These are phyloP conservation scores for Drosophila antonietae DNA, from an alignment of 2,888 invertebrate genomes.

Conservation along the genomic window DNA sequence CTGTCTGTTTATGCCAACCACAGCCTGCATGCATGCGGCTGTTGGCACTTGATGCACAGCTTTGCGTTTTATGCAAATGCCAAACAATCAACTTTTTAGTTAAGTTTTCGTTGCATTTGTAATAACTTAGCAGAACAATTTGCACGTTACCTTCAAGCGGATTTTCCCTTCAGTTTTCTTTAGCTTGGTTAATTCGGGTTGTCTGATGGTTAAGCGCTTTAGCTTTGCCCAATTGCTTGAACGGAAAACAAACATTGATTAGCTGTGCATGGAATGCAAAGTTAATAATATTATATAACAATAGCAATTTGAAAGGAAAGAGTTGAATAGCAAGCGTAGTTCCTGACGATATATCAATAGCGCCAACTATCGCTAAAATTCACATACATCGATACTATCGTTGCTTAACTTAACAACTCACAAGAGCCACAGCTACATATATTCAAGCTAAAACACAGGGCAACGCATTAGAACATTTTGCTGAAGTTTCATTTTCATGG, in stretches of 20 bases:
- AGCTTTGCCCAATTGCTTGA: not conserved
- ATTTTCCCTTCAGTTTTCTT: not conserved
- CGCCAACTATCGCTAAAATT: no score
- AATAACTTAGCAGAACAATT: slow-evolving; percentile 38
- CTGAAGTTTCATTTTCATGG: slow-evolving; percentile 6
- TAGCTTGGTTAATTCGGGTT: not conserved
- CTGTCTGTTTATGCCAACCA: slow-evolving; percentile 3
- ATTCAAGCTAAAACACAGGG: not conserved
- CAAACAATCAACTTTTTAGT: slow-evolving; percentile 63
- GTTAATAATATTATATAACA: no score
- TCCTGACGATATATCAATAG: no score
- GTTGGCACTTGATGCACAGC: slow-evolving; percentile 25
- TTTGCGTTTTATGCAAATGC: slow-evolving; percentile 67
- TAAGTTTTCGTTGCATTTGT: slow-evolving; percentile 41
- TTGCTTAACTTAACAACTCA: no score
- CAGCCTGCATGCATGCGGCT: slow-evolving; percentile 39
- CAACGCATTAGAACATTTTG: not conserved
- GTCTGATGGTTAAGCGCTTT: not conserved
- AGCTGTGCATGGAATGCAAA: not conserved
- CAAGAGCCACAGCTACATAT: not conserved
- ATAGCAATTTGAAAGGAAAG: no score
- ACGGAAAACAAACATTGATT: not conserved
- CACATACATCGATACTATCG: not conserved
- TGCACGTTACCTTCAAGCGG: slow-evolving; percentile 10
- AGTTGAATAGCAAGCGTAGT: no score